Evolutionary conservation across 2,888 invertebrate species (phyloP).

Genomic region (Caenorhabditis sp.): DNA sequence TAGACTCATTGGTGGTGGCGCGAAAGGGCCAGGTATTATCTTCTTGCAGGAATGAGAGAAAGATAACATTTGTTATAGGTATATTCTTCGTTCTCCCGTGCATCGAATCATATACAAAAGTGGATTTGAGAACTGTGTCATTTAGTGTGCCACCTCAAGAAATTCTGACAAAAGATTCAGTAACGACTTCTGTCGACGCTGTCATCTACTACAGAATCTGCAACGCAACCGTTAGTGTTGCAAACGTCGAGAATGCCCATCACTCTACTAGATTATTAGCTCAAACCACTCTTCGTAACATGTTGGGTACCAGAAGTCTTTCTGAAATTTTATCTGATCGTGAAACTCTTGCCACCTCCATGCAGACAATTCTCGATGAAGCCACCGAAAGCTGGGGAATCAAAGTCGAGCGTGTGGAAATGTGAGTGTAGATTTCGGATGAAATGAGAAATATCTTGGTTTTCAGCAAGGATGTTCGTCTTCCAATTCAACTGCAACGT

Average conservation of each 20-base stretch:
- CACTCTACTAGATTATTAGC: conserved; percentile 82
- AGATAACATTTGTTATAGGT: conserved; percentile 50
- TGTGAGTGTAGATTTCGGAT: conserved; percentile 63
- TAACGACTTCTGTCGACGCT: conserved; percentile 97
- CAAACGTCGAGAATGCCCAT: conserved; percentile 94
- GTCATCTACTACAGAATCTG: conserved; percentile 87
- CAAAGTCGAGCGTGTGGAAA: conserved; percentile 84
- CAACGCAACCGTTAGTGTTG: conserved; percentile 96
- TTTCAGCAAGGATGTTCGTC: conserved; percentile 88
- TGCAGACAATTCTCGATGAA: conserved; percentile 87
- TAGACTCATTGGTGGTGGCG: conserved; percentile 88
- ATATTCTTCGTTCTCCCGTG: conserved; percentile 88
- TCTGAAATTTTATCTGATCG: conserved; percentile 97
- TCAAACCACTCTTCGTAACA: conserved; percentile 87
- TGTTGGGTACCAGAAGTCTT: conserved; percentile 95
- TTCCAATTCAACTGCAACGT: conserved; percentile 93
- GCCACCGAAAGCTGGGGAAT: conserved; percentile 85
- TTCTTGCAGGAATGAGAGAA: neutral
- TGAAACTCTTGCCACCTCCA: conserved; percentile 93
- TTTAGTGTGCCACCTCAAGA: conserved; percentile 98
- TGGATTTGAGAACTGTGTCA: conserved; percentile 94
- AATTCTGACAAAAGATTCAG: conserved; percentile 97
- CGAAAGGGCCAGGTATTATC: conserved; percentile 86
- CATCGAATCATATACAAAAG: conserved; percentile 91
- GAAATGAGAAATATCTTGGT: neutral